These are phyloP conservation scores for Heterotis niloticus DNA, from an alignment of 2,113 vertebrate genomes.

Conservation along the genomic window DNA sequence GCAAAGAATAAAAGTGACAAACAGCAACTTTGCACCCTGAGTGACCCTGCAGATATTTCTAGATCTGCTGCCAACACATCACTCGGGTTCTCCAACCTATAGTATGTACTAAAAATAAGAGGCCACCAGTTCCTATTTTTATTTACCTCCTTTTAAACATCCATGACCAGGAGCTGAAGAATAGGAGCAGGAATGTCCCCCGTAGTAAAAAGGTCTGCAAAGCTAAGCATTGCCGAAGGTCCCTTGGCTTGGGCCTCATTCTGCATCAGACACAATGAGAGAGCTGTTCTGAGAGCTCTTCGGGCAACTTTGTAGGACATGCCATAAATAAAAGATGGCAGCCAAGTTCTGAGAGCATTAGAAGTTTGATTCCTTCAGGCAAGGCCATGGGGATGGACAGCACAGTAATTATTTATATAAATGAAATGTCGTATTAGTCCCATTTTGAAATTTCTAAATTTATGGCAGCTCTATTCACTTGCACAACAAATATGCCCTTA, in stretches of 20 bases:
- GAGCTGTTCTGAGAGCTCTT: neutral
- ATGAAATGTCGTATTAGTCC: slow-evolving; percentile 67
- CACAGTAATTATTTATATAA: slow-evolving; percentile 69
- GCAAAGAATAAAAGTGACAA: too few species aligned
- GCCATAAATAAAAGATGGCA: slow-evolving; percentile 65
- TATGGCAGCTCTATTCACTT: neutral
- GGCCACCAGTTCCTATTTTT: too few species aligned
- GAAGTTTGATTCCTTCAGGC: slow-evolving; percentile 67
- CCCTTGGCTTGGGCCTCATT: neutral
- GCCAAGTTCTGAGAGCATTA: slow-evolving; percentile 68
- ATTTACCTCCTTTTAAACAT: too few species aligned
- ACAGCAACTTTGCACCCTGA: too few species aligned
- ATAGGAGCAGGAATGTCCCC: neutral
- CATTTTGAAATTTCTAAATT: slow-evolving; percentile 26
- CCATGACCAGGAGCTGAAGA: too few species aligned
- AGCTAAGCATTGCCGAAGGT: neutral
- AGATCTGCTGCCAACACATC: too few species aligned
- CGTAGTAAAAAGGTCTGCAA: neutral
- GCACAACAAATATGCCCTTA: neutral
- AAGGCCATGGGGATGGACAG: slow-evolving; percentile 62
- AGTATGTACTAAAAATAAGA: neutral
- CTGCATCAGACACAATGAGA: slow-evolving; percentile 5
- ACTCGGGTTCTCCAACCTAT: neutral
- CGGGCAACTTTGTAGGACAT: slow-evolving; percentile 22
- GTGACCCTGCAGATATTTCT: too few species aligned